A percentile compares a stretch with the other conserved stretches of the same genome.
Evolutionary conservation across 2,888 invertebrate species (phyloP).

Genomic region (Brachynemurus nebulosus): DNA sequence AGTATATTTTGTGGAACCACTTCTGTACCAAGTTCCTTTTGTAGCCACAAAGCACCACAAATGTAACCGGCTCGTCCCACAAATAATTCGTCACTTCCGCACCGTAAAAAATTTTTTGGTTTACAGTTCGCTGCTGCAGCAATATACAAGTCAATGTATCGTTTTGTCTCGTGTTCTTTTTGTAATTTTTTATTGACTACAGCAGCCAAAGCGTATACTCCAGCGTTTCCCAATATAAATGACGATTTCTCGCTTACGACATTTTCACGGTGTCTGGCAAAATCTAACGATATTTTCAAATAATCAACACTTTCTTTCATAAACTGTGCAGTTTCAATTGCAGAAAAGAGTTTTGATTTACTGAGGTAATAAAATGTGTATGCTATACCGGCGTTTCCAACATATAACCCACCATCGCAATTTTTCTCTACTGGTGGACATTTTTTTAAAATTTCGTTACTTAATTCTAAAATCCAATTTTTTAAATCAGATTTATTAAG

Average conservation of each 20-base stretch:
- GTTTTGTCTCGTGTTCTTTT: conserved; percentile 27
- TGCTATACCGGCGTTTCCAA: conserved; percentile 55
- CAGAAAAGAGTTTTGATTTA: conserved; percentile 35
- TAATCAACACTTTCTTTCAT: conserved; percentile 47
- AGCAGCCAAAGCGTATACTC: conserved; percentile 58
- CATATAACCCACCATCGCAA: conserved; percentile 49
- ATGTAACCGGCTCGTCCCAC: conserved; percentile 77
- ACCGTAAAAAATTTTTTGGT: conserved; percentile 40
- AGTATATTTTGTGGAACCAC: conserved; percentile 36
- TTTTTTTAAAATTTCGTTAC: conserved; percentile 24
- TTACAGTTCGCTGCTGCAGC: conserved; percentile 33
- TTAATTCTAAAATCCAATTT: conserved; percentile 16
- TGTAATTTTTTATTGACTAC: conserved; percentile 42
- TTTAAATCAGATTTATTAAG: conserved; percentile 10
- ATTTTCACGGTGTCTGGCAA: conserved; percentile 33
- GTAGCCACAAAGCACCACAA: conserved; percentile 61
- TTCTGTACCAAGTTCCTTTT: conserved; percentile 36
- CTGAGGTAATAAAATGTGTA: conserved; percentile 63
- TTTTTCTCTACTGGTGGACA: conserved; percentile 26
- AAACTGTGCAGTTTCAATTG: conserved; percentile 33
- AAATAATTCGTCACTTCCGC: conserved; percentile 70
- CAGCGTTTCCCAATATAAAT: conserved; percentile 67
- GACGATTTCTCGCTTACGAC: conserved; percentile 44
- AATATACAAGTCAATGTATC: conserved; percentile 30
- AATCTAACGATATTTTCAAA: conserved; percentile 44